These are phyloP conservation scores for Notechis scutatus DNA, from an alignment of 2,113 vertebrate species.

Conservation along the genomic window DNA sequence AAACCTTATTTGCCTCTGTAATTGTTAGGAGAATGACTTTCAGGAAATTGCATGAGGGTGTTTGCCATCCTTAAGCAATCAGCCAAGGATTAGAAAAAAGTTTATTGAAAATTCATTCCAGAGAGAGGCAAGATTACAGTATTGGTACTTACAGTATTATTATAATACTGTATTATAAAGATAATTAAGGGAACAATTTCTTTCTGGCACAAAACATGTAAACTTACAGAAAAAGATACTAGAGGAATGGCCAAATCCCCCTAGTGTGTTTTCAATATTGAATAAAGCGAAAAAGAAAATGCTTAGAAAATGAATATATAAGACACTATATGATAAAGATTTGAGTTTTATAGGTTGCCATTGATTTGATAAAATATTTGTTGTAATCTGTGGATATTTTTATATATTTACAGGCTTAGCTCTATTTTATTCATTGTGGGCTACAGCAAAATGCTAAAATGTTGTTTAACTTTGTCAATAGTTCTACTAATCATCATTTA, in stretches of 20 bases:
- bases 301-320: background rate
- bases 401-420: background rate
- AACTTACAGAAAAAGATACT: constrained; percentile 37
- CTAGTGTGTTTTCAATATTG: constrained; percentile 31
- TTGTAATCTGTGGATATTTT: background rate
- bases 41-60: background rate
- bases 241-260: constrained; percentile 12
- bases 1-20: background rate
- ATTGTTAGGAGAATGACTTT: background rate
- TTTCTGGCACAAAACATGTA: constrained; percentile 20
- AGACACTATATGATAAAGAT: background rate
- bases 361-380: background rate
- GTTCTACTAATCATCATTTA: background rate
- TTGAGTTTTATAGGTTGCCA: background rate
- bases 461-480: background rate
- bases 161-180: background rate
- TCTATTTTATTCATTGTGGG: background rate
- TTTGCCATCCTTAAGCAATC: background rate
- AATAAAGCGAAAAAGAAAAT: constrained; percentile 29
- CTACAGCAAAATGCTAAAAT: background rate
- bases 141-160: background rate
- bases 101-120: constrained; percentile 7
- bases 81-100: background rate
- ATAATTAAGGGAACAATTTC: constrained; percentile 19
- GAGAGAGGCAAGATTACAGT: background rate